Evolutionary conservation across 2,113 vertebrate species (phyloP), one percentile per base, ranked within the genome.

Genomic region (Gavialis gangeticus): DNA sequence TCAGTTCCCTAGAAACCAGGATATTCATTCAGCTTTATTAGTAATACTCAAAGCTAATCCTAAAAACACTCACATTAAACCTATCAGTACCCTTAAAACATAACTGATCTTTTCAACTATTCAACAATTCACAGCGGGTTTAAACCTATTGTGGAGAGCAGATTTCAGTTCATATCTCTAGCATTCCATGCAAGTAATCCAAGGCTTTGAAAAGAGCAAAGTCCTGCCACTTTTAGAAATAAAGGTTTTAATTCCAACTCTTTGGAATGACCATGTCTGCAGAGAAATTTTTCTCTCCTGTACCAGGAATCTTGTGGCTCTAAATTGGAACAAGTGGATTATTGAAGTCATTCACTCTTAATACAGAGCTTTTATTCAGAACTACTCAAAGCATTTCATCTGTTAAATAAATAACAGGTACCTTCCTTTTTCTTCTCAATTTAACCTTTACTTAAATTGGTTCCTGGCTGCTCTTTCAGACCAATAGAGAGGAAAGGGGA

Each of bases 151-250:
- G n/a, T 12, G 87, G 71, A 91, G 57, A 71, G 55, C 84, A 89
- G 75, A 92, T 88, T 95, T 88, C 54, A 6, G 60, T 95, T 87
- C 88, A 92, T 88, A 94, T 94, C 63, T 90, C 87, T 16, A 90
- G 76, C 66, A 82, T 78, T 90, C 71, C 73, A 87, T 21, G 88
- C 88, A 73, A 86, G 77, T 79, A 89, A 95, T 46, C 89, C 60
- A 73, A 64, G 57, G 56, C 83, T 83, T 75, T 85, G 83, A 82
- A 89, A 96, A 91, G 46, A 46, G 84, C 79, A 77, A 84, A 77
- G 66, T 62, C 88, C 75, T 87, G 84, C 71, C 79, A 83, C 94
- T 89, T 92, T 92, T 85, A 87, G 59, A 94, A 84, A n/a, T 78
- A 89, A 88, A 88, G 92, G 83, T 46, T 89, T 85, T 82, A 94